Evolutionary conservation across 2,113 vertebrate species (phyloP).

Genomic region (Onychostruthus taczanowskii): DNA sequence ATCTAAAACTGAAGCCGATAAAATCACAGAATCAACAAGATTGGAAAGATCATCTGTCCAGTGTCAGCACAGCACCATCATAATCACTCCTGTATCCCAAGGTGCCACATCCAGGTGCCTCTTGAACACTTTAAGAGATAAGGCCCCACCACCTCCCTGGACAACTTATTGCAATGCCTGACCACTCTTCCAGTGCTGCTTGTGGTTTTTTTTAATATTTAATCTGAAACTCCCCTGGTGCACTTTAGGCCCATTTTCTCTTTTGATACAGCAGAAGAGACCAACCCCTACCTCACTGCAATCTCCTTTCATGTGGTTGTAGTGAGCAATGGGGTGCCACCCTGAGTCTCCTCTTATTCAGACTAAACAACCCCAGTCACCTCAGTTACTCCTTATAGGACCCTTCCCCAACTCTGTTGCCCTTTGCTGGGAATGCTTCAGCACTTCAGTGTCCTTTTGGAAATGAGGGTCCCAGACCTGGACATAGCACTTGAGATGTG

Average conservation of each 20-base stretch:
- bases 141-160: not conserved
- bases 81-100: not conserved
- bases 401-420: not conserved
- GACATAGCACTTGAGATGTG: not conserved
- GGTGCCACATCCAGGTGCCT: not conserved
- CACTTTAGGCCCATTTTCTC: not conserved
- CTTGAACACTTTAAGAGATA: not conserved
- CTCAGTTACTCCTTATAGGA: not conserved
- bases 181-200: not conserved
- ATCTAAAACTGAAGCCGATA: not conserved
- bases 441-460: not conserved
- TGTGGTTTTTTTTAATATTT: too few species aligned
- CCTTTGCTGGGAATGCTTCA: not conserved
- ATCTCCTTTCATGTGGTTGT: not conserved
- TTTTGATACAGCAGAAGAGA: not conserved
- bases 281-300: rapidly evolving
- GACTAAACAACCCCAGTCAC: not conserved
- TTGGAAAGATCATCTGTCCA: not conserved
- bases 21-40: not conserved
- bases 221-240: not conserved
- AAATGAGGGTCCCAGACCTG: not conserved
- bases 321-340: not conserved
- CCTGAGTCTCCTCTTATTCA: not conserved
- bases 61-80: not conserved
- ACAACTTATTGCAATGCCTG: not conserved